Conservation (phyloP, 2,113 vertebrate species). For the Emydura subglobosa region DNA sequence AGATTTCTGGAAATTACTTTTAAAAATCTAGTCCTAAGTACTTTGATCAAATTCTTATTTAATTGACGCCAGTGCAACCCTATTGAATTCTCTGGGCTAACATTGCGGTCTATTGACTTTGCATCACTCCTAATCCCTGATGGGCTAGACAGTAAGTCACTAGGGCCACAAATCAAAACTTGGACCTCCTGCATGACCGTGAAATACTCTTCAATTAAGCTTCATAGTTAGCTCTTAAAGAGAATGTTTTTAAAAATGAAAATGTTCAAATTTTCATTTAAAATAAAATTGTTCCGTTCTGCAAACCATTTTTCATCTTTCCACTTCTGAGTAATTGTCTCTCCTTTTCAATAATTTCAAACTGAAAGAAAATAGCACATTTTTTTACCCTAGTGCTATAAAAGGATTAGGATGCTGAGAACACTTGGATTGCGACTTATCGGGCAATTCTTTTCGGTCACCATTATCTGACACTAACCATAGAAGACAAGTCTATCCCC, state of each 20-base stretch:
- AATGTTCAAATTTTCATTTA: neutral
- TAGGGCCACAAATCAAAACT: accelerated
- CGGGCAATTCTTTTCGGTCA: neutral
- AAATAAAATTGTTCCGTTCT: neutral
- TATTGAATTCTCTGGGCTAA: neutral
- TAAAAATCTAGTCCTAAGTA: neutral
- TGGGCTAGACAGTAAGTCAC: neutral
- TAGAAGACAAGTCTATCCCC: neutral
- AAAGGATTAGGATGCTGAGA: neutral
- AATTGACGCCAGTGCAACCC: accelerated
- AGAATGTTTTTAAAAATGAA: neutral
- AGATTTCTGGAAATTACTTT: neutral
- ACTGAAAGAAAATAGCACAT: neutral
- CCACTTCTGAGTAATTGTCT: neutral
- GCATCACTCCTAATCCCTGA: accelerated
- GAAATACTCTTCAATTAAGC: neutral
- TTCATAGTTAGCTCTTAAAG: neutral
- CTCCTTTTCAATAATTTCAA: neutral
- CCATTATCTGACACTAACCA: neutral
- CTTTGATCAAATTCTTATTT: neutral
- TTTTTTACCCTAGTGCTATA: neutral
- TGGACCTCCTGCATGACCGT: neutral
- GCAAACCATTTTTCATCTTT: accelerated
- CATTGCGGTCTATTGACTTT: accelerated
- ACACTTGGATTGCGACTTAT: neutral